These are phyloP conservation scores for Taphrorychus bicolor DNA, from an alignment of 2,888 invertebrate species.

Conservation along the genomic window DNA sequence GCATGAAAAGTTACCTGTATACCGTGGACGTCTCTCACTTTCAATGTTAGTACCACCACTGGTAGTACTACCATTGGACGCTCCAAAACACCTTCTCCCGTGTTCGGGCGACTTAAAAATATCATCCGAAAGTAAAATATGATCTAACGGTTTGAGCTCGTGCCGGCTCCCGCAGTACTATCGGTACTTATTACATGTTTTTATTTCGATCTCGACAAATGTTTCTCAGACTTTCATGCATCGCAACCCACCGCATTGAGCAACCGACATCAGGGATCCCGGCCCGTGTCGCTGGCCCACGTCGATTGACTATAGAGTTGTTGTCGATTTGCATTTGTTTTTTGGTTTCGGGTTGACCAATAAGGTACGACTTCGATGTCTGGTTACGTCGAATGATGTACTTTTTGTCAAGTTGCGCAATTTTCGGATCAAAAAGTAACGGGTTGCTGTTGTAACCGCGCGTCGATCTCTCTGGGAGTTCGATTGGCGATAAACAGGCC, in stretches of 20 bases:
- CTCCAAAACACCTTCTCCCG: conserved; percentile 17
- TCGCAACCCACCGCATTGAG: conserved; percentile 11
- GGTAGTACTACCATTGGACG: not conserved
- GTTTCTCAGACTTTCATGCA: conserved; percentile 18
- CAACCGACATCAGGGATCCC: not conserved
- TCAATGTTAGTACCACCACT: conserved; percentile 4
- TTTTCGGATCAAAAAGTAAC: no score
- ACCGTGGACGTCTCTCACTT: no score
- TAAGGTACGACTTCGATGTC: not conserved
- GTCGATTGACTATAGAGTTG: not conserved
- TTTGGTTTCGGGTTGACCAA: not conserved
- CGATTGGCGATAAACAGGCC: not conserved
- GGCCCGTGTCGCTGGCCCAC: not conserved
- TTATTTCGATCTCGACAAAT: conserved; percentile 12
- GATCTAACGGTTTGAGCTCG: conserved; percentile 30
- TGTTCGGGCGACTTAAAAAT: conserved; percentile 15
- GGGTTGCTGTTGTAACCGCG: no score
- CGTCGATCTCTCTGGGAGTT: not conserved
- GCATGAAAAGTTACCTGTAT: not conserved
- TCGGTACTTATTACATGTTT: conserved; percentile 15
- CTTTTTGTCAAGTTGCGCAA: not conserved
- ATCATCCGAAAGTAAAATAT: conserved; percentile 31
- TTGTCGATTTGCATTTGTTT: not conserved
- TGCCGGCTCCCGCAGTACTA: conserved; percentile 16
- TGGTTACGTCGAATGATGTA: not conserved